Conservation (phyloP, 2,113 vertebrate species). For the Capra hircus region DNA sequence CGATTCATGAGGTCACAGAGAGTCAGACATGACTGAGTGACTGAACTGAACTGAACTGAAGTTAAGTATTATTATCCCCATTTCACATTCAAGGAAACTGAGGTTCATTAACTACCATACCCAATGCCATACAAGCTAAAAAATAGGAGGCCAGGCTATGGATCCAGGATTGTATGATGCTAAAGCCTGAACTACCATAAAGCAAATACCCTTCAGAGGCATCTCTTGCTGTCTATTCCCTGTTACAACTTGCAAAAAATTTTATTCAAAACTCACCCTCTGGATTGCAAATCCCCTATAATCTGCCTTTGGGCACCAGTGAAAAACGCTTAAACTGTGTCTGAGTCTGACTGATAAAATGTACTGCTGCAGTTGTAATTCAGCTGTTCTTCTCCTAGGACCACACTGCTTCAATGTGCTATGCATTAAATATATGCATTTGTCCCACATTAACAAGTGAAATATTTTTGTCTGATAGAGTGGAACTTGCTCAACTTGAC, state of each 20-base stretch:
- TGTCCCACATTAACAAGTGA: background rate
- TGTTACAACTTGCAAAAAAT: background rate
- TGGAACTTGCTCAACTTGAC: background rate
- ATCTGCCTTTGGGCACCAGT: background rate
- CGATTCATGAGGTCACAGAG: no score
- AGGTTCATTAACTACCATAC: background rate
- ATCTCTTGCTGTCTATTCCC: background rate
- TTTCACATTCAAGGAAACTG: background rate
- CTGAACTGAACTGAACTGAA: no score
- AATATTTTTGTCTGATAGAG: background rate
- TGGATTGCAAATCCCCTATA: background rate
- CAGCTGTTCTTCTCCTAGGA: background rate
- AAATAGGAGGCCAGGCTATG: background rate
- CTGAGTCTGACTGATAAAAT: background rate
- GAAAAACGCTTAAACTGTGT: background rate
- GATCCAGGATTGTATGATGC: background rate
- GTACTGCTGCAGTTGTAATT: background rate
- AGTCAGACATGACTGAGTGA: no score
- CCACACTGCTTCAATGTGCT: background rate
- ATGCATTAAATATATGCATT: background rate
- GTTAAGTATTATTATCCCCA: background rate
- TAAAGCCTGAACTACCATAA: background rate
- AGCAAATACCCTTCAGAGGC: background rate
- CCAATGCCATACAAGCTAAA: background rate
- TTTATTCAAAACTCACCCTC: background rate